Evolutionary conservation across 1,140 invertebrate genomes (phyloP), one percentile per base, ranked within the genome.

Genomic region (Ips typographus): DNA sequence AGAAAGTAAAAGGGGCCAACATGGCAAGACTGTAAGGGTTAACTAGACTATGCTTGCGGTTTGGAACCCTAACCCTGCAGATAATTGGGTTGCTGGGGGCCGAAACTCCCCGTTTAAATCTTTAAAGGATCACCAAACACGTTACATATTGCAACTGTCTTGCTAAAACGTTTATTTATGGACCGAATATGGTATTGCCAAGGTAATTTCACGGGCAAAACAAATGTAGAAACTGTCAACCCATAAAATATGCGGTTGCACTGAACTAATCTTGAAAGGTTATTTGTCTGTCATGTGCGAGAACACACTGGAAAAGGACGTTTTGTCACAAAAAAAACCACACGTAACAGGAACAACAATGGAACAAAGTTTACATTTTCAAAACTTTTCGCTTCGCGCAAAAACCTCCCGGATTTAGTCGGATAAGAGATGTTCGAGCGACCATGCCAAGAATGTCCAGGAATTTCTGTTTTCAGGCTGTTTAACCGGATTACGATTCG

Each of bases 211-310:
- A 22, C 44, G 44, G 7, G 6, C 1, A 49, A 49, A 49, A 49
- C 22, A 49, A 49, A 49, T 22, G 44, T 22, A 49, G 6, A 49
- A 49, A 22, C 44, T 49, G 44, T 49, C 44, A 49, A 49, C 22
- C 44, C 44, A 8, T 49, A 49, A 49, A 49, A 49, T 49, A 49
- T 49, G 44, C 22, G 44, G 44, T 49, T 49, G 44, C 44, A 49
- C 44, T 49, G 44, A 49, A 22, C 44, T 49, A 49, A 49, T 49
- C 44, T 49, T 22, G 44, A 49, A 49, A 49, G 44, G 44, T 49
- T 49, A 22, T 49, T 49, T 49, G 44, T 49, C 44, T 49, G 44
- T 49, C 44, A 49, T 49, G 44, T 49, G 44, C 44, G 44, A 22
- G 22, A 49, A 49, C 22, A 22, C 44, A 49, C 6, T 49, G 44